A percentile compares a stretch with the other conserved stretches of the same genome.
phyloP scores from a whole-genome alignment of 2,113 vertebrate genomes.

The Tichodroma muraria region DNA sequence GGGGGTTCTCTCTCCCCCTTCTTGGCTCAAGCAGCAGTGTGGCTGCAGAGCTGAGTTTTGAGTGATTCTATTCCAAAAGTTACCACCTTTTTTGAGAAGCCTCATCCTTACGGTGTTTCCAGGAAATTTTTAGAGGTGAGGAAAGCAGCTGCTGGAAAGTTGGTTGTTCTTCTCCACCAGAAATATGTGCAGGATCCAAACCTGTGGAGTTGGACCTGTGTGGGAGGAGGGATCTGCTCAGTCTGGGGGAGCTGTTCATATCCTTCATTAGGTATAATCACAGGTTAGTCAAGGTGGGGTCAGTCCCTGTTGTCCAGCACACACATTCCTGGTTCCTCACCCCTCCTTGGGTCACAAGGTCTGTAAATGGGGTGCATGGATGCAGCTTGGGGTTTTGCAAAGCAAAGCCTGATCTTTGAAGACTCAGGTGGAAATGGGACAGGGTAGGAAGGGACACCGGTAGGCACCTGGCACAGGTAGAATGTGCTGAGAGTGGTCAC shows the following conservation, averaged over 20 bases:
- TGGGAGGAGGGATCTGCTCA: background rate
- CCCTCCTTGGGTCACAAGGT: background rate
- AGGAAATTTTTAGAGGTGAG: background rate
- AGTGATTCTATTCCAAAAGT: background rate
- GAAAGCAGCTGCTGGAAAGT: background rate
- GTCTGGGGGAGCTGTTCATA: background rate
- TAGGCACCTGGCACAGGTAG: background rate
- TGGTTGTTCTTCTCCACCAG: background rate
- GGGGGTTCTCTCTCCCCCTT: background rate
- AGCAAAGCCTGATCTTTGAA: background rate
- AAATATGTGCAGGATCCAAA: background rate
- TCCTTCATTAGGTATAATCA: background rate
- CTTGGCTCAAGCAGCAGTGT: background rate
- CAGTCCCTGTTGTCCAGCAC: background rate
- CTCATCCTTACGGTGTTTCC: background rate
- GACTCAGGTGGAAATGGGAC: background rate
- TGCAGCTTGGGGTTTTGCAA: background rate
- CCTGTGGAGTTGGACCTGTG: background rate
- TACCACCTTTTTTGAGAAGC: background rate
- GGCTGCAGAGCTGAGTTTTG: background rate
- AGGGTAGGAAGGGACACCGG: background rate
- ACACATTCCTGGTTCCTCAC: accelerated
- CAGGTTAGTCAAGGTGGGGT: background rate
- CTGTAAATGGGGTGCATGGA: background rate
- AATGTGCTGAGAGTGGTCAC: background rate